Evolutionary conservation across 2,797 vertebrate species (phyloP), one percentile per base, ranked within the genome.

Genomic region (Anguilla megastoma): DNA sequence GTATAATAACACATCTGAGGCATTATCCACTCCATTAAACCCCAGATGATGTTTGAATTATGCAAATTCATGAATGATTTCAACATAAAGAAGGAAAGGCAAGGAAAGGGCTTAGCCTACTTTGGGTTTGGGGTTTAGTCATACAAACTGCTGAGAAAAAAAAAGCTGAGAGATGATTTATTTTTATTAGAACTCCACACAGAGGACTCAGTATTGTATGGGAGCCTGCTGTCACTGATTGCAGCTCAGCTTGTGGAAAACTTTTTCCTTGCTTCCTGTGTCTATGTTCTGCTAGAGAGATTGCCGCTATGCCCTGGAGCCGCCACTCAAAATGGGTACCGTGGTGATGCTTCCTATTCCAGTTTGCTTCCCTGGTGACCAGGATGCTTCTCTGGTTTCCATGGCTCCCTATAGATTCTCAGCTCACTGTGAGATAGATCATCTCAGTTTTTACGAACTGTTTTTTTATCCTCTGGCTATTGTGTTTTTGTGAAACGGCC

Each of bases 1-100:
- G 85, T 88, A 89, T 87, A 76, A 66, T 90, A 89, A 89, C 89
- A 87, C 85, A 48, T 66, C 84, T 86, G 16, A 83, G 60, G 83
- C 86, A 90, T 88, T 88, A 88, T 80, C 52, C 89, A 86, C 74
- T 52, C 60, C 86, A 86, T 89, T 90, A 87, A 89, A 89, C 80
- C 14, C 45, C 84, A 86, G 83, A 88, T 87, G 86, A 86, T 88
- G 9, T 54, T 74, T 86, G 45, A 74, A 45, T 66, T 87, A 90
- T 69, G 88, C 84, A 87, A 87, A 90, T 87, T 52, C 85, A 76
- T 90, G 63, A 88, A 87, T 88, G 66, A 76, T 83, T 89, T 27
- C 54, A 12, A 48, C 45, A 45, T 24, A 50, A 14, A n/a, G 80
- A n/a, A 21, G 33, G 48, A 16, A 83, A n/a, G 24, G 45, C 27